These are phyloP conservation scores for Ictalurus punctatus DNA, from an alignment of 2,113 vertebrate genomes.

Conservation along the genomic window DNA sequence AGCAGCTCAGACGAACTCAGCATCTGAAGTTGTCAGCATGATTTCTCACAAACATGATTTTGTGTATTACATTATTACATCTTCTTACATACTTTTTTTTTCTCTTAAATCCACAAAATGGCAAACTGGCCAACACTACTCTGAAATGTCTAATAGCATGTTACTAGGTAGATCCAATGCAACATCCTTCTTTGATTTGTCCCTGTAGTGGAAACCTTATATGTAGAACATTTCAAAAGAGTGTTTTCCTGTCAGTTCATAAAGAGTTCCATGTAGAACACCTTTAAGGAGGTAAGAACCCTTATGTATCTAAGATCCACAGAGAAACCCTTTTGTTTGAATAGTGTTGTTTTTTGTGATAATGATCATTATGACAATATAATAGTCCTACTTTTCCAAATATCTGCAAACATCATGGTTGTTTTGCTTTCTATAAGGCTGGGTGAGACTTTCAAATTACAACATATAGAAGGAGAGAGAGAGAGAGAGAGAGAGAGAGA, in stretches of 20 bases:
- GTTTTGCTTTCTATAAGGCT: constrained; percentile 5
- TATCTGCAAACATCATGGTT: neutral
- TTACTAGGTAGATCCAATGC: neutral
- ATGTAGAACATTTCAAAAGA: neutral
- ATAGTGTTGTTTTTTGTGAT: neutral
- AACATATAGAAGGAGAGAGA: neutral
- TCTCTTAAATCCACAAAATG: neutral
- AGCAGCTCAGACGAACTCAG: constrained; percentile 41
- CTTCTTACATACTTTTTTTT: constrained; percentile 13
- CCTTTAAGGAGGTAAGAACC: neutral
- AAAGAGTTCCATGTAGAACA: neutral
- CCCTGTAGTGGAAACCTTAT: neutral
- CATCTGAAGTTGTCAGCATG: constrained; percentile 53
- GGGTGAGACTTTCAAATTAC: constrained; percentile 35
- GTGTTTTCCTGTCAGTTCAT: neutral
- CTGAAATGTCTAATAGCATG: constrained; percentile 12
- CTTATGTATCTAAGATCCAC: neutral
- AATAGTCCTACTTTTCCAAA: neutral
- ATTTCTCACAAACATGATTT: constrained; percentile 57
- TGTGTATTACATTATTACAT: constrained; percentile 42
- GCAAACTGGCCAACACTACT: constrained; percentile 21
- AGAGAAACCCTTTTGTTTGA: neutral
- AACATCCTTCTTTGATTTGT: neutral
- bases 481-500: neutral
- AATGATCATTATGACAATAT: neutral